Evolutionary conservation across 2,888 invertebrate species (phyloP).

Genomic region (Acleris laterana): DNA sequence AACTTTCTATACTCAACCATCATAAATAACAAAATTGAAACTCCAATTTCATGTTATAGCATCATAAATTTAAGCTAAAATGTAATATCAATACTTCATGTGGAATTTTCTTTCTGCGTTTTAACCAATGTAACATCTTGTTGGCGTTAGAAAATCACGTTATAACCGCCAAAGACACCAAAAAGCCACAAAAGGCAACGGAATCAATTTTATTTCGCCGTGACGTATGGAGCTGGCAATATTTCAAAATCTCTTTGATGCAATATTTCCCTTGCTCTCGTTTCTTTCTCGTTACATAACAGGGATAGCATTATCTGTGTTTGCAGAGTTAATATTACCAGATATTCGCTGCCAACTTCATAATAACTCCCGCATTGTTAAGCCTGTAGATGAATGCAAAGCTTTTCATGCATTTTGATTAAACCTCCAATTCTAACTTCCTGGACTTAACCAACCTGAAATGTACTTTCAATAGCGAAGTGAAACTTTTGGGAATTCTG

Average conservation of each 20-base stretch:
- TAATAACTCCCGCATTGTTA: constrained; percentile 26
- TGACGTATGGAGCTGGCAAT: constrained; percentile 77
- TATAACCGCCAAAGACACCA: constrained; percentile 45
- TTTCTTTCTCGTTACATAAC: constrained; percentile 61
- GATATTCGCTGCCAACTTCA: constrained; percentile 45
- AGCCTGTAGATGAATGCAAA: constrained; percentile 15
- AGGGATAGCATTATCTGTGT: constrained; percentile 47
- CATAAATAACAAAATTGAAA: too few relatives aligned
- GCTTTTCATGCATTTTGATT: constrained; percentile 15
- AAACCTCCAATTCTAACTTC: not conserved
- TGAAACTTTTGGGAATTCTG: constrained; percentile 7
- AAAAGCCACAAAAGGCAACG: constrained; percentile 57
- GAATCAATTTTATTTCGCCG: constrained; percentile 66
- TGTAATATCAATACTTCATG: too few relatives aligned
- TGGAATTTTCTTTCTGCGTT: too few relatives aligned
- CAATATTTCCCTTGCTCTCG: constrained; percentile 64
- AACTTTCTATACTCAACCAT: too few relatives aligned
- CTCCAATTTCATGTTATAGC: too few relatives aligned
- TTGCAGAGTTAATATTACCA: constrained; percentile 50
- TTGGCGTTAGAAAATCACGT: constrained; percentile 29
- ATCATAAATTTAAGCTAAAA: too few relatives aligned
- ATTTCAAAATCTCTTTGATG: constrained; percentile 78
- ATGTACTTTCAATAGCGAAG: not conserved
- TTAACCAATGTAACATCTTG: not conserved
- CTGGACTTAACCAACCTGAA: not conserved